Percentiles rank a stretch among this genome's conserved stretches.
Conservation (phyloP, 2,797 vertebrate species). For the Staurois parvus region DNA sequence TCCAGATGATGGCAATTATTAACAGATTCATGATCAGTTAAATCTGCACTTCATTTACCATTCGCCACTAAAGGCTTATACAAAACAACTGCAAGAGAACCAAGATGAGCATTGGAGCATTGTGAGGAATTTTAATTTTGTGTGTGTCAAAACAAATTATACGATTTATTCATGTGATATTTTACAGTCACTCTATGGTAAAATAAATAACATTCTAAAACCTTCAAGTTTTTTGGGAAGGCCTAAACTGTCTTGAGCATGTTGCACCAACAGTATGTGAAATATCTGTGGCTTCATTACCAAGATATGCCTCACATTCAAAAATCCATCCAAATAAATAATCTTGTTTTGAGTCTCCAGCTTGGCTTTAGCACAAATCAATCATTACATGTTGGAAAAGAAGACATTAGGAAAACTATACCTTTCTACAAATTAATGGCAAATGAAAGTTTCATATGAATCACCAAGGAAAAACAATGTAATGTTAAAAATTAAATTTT, state of each 20-base stretch:
- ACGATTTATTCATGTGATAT: background rate
- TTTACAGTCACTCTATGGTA: background rate
- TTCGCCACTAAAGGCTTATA: background rate
- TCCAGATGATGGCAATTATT: constrained; percentile 56
- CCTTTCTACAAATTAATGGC: background rate
- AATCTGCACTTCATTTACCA: constrained; percentile 16
- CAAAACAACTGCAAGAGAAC: constrained; percentile 12
- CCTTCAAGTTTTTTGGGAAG: background rate
- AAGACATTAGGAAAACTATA: background rate
- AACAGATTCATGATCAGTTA: constrained; percentile 38
- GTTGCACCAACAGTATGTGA: background rate
- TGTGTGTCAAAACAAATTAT: constrained; percentile 25
- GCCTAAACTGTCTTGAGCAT: background rate
- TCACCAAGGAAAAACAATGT: too few species aligned
- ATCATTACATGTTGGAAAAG: background rate
- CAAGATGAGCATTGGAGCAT: constrained; percentile 13
- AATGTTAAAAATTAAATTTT: too few species aligned
- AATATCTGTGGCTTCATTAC: background rate
- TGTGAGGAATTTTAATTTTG: background rate
- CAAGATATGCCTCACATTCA: background rate
- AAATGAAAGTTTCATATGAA: too few species aligned
- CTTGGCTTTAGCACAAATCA: background rate
- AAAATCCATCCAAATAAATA: background rate
- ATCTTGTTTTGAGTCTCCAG: background rate
- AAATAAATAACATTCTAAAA: background rate